Base-by-base conservation (phyloP, 2,113 vertebrate species). In the Rallus limicola region DNA sequence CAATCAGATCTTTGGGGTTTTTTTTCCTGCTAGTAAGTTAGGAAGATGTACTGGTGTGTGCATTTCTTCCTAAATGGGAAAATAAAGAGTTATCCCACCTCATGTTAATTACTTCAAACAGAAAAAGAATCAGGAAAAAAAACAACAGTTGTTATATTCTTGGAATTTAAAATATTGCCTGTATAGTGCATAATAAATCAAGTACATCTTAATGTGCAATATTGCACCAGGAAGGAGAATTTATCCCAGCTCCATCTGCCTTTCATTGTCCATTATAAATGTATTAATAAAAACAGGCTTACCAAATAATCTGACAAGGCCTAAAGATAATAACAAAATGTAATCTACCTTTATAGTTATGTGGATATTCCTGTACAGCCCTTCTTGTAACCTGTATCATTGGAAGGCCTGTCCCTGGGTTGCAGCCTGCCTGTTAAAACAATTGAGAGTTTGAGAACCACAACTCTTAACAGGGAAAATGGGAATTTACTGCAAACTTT, bases 401-500 rank as follows among this genome's bases (percentile, higher is more conserved):
- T 55, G 50, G 56, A 65, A 53, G 44, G 34, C 6, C 13, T 42
- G 34, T 7, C 10, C 28, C 50, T 40, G 25, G 46, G 20, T 48
- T 86, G 14, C 26, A 68, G 34, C 40, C 29, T 65, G 42, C 7
- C 42, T 48, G 20, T 75, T 75, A 34, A 34, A 42, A 48, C 31
- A 28, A 13, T 3, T 19, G 33, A 34, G 26, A 60, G 10, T 18
- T 55, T 65, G 33, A 70, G 56, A 86, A 78, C 79, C 4, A 70
- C 31, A 63, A 2, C 9, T 42, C 14, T 56, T 31, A 71, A 44
- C 6, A 44, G 38, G 18, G 40, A 16, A 62, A 71, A 75, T 4
- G n/a, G 3, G 12, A 52, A 82, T 75, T 60, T 90, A 31, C 14
- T 89, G 50, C 10, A 81, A 63, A 50, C 0, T 0, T 16, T 36